Base-by-base conservation (phyloP, 2,113 vertebrate species). In the Neomonachus schauinslandi region DNA sequence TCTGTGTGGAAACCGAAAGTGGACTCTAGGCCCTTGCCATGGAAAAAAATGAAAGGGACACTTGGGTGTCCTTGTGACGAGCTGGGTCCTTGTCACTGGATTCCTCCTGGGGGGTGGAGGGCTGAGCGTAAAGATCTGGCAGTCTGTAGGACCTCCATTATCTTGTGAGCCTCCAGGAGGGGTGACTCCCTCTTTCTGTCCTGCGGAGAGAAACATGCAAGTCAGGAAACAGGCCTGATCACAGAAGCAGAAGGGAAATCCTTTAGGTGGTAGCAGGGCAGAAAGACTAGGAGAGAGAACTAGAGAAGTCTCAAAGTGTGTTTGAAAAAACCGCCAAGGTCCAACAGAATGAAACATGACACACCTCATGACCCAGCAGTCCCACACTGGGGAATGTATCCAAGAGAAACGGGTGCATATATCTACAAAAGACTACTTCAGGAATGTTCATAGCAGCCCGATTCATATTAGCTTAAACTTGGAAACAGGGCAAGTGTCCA, bases 71-170 rank as follows among this genome's bases (percentile, higher is more conserved):
- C 85, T 96, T 6, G 93, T 77, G 74, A 63, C 0, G 7, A 59
- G 83, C 51, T 79, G 67, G 67, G 46, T 31, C 46, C 24, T 92
- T 0, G 96, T 97, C 42, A 74, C 61, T 0, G 92, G 97, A 2
- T 2, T 95, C 74, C 94, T 95, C 1, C 96, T 90, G 84, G 51
- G 1, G 3, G 96, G 79, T 0, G 96, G 80, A 49, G 98, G 98
- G 8, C 98, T 98, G 22, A 98, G 89, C 1, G 98, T 93, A 8
- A 98, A 91, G 84, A 98, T 96, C 84, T 97, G 84, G 49, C 98
- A 98, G 95, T 98, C 91, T n/a, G 95, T 95, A 63, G 92, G 84
- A 8, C 72, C 59, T 3, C 2, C 28, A 4, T 49, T 84, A 53
- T 67, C 21, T 72, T 74, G 91, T n/a, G 88, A 61, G 21, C 51